A percentile compares a stretch with the other conserved stretches of the same genome.
These are phyloP conservation scores for Barbus barbus DNA, from an alignment of 2,113 vertebrate genomes.

Conservation along the genomic window DNA sequence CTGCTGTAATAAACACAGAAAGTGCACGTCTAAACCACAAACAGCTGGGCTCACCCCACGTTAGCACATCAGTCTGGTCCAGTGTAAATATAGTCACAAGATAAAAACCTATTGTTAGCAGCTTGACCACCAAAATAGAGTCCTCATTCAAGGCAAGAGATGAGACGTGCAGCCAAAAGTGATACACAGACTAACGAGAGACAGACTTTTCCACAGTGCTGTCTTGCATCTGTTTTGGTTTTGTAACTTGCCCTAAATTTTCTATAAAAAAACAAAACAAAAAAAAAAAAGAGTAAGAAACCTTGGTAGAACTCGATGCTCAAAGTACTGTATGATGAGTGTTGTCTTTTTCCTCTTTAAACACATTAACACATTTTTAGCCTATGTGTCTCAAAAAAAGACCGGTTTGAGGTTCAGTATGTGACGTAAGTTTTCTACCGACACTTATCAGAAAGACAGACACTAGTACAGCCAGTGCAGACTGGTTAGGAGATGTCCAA, in stretches of 20 bases:
- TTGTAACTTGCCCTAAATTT: constrained; percentile 51
- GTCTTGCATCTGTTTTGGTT: constrained; percentile 55
- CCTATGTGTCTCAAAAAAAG: too few species aligned
- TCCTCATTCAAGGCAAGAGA: neutral
- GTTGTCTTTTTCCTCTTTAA: neutral
- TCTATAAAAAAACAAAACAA: neutral
- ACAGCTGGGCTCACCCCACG: constrained; percentile 61
- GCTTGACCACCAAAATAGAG: constrained; percentile 35
- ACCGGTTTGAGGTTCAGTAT: neutral
- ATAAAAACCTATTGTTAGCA: constrained; percentile 56
- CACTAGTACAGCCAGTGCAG: constrained; percentile 21
- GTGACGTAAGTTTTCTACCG: neutral
- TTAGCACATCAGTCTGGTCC: constrained; percentile 45
- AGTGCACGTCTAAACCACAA: constrained; percentile 66
- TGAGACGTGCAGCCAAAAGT: neutral
- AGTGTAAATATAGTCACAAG: constrained; percentile 53
- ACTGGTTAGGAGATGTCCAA: constrained; percentile 49
- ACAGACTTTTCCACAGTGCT: constrained; percentile 8
- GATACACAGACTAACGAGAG: constrained; percentile 20
- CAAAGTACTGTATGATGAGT: neutral
- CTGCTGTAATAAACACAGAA: constrained; percentile 70
- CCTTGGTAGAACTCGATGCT: neutral
- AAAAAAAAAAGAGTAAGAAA: neutral
- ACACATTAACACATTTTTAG: too few species aligned
- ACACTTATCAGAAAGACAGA: constrained; percentile 17